These are phyloP conservation scores for Parazoanthus darwini DNA, from an alignment of 92 coral and sea anemone species.

Conservation along the genomic window DNA sequence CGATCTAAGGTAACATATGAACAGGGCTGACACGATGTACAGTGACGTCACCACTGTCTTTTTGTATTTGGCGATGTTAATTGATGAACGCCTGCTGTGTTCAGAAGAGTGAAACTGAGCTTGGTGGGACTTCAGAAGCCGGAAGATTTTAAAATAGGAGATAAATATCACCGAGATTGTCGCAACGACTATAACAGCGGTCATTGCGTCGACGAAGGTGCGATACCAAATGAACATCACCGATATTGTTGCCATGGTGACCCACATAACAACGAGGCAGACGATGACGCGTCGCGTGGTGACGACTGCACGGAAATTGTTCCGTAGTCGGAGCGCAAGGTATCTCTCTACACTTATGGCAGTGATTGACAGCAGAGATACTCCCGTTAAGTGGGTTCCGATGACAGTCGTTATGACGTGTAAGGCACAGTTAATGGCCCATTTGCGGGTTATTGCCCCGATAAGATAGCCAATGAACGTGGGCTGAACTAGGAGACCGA, in stretches of 20 bases:
- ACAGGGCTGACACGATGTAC: slow-evolving; percentile 27
- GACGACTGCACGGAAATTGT: slow-evolving; percentile 24
- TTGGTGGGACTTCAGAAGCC: background rate
- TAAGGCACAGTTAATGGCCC: slow-evolving; percentile 29
- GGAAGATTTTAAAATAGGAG: slow-evolving; percentile 28
- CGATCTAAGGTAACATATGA: too few relatives aligned
- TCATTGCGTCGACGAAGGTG: background rate
- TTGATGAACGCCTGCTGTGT: background rate
- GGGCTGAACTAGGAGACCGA: slow-evolving; percentile 26
- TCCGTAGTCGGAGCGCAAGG: slow-evolving; percentile 35
- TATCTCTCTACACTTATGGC: slow-evolving; percentile 37
- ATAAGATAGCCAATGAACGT: slow-evolving; percentile 36
- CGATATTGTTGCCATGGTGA: slow-evolving; percentile 21
- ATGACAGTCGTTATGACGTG: slow-evolving; percentile 11
- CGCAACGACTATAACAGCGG: slow-evolving; percentile 16
- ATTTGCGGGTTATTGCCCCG: slow-evolving; percentile 19
- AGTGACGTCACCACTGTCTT: slow-evolving; percentile 37
- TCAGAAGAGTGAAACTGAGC: slow-evolving; percentile 9
- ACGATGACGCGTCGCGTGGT: slow-evolving; percentile 30
- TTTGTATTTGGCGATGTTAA: slow-evolving; percentile 8
- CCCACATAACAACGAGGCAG: slow-evolving; percentile 32
- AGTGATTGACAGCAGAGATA: slow-evolving; percentile 38
- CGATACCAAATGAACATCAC: slow-evolving; percentile 31
- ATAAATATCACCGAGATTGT: slow-evolving; percentile 2
- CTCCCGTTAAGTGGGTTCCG: slow-evolving; percentile 34